These are phyloP conservation scores for Austrolebias charrua DNA, from an alignment of 2,797 vertebrate species.

Conservation along the genomic window DNA sequence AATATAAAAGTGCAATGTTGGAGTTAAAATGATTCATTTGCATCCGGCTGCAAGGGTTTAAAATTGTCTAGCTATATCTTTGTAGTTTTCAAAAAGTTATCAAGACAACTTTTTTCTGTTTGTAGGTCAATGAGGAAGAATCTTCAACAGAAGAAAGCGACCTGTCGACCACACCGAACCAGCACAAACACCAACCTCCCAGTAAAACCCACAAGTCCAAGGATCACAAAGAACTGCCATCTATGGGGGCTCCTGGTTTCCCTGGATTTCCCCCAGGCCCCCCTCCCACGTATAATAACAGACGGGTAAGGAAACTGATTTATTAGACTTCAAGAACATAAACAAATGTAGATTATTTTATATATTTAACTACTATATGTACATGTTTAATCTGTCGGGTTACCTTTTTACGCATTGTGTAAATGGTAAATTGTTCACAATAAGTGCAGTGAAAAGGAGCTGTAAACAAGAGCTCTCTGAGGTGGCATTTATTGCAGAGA, in stretches of 20 bases:
- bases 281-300: constrained; percentile 73
- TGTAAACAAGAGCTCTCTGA: constrained; percentile 12
- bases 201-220: constrained; percentile 77
- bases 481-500: constrained; percentile 18
- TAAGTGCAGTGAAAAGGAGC: constrained; percentile 3
- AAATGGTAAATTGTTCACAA: constrained; percentile 12
- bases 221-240: constrained; percentile 63
- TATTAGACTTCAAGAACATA: not conserved
- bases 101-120: constrained; percentile 12
- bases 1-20: too few relatives aligned
- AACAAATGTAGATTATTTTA: not conserved
- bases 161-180: constrained; percentile 75
- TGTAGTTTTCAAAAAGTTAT: too few relatives aligned
- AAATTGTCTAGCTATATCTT: too few relatives aligned
- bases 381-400: not conserved
- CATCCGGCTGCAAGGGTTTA: too few relatives aligned
- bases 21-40: too few relatives aligned
- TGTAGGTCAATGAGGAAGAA: constrained; percentile 79
- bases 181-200: constrained; percentile 68
- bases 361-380: not conserved
- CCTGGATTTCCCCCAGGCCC: constrained; percentile 75
- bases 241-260: constrained; percentile 76
- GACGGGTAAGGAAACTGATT: constrained; percentile 75
- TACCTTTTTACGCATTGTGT: constrained; percentile 1
- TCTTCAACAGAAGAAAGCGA: constrained; percentile 95